A percentile compares a stretch with the other conserved stretches of the same genome.
Evolutionary conservation across 2,113 vertebrate species (phyloP).

Genomic region (Oncorhynchus masou): DNA sequence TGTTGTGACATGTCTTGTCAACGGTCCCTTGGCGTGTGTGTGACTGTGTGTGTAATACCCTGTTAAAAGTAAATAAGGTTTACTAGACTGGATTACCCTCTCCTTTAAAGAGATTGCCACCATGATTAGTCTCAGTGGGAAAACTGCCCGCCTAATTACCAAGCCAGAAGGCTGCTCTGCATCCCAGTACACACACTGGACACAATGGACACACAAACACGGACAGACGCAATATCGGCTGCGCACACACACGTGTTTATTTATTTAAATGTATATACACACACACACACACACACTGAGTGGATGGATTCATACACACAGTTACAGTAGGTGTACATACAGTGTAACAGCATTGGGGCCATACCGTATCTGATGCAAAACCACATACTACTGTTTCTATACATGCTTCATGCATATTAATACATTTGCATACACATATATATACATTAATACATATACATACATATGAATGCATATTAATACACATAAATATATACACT

Average conservation of each 20-base stretch:
- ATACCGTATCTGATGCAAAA: constrained; percentile 22
- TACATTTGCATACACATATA: constrained; percentile 25
- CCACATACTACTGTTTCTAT: constrained; percentile 41
- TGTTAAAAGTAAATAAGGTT: constrained; percentile 65
- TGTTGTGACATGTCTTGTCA: not conserved
- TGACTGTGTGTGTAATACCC: constrained; percentile 17
- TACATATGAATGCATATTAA: no score
- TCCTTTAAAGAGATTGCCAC: constrained; percentile 74
- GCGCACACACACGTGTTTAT: no score
- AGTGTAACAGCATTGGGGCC: not conserved
- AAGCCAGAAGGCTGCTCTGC: constrained; percentile 18
- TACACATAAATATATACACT: no score
- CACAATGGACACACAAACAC: constrained; percentile 33
- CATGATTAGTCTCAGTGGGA: constrained; percentile 74
- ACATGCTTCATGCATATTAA: constrained; percentile 17
- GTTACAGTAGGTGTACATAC: no score
- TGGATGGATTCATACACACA: no score
- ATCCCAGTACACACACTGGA: not conserved
- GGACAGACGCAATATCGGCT: no score
- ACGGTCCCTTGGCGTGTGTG: not conserved
- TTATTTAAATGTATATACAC: no score
- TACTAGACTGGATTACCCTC: constrained; percentile 72
- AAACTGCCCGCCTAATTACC: constrained; percentile 69
- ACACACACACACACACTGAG: no score
- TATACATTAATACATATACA: not conserved